phyloP scores from a whole-genome alignment of 2,797 vertebrate species.

The Pteronotus mesoamericanus region DNA sequence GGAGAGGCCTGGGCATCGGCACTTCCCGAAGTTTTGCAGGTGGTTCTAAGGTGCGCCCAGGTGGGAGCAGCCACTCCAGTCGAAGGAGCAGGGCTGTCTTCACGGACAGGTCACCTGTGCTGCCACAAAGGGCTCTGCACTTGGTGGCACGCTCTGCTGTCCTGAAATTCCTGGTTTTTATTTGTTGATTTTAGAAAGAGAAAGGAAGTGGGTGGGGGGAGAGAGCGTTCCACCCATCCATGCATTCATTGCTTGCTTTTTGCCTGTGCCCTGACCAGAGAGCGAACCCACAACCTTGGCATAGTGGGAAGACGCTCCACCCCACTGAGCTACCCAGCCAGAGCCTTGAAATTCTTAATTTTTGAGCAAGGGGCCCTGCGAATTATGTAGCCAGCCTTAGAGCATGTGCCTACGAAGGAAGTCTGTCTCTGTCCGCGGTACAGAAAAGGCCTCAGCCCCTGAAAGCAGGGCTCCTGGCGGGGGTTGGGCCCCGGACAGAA shows the following conservation, averaged over 20 bases:
- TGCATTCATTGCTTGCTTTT: background rate
- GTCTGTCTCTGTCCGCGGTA: background rate
- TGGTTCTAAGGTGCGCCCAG: rapidly evolving
- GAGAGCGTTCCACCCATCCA: background rate
- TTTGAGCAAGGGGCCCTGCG: background rate
- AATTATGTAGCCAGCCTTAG: background rate
- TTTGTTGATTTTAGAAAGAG: background rate
- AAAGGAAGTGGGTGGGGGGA: no score
- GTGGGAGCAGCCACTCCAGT: no score
- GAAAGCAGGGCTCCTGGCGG: background rate
- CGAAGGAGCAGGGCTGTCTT: background rate
- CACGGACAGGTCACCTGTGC: rapidly evolving
- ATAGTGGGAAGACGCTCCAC: no score
- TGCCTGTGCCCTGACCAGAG: no score
- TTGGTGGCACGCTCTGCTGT: rapidly evolving
- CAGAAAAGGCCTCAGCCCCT: background rate
- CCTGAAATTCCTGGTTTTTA: background rate
- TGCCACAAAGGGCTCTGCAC: rapidly evolving
- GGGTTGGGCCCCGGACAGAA: background rate
- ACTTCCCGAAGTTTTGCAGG: background rate
- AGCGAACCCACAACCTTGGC: no score
- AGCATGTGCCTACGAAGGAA: background rate
- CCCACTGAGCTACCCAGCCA: no score
- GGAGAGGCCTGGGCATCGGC: background rate
- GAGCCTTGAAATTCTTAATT: background rate